Evolutionary conservation across 2,888 invertebrate genomes (phyloP), one percentile per base, ranked within the genome.

Genomic region (Nymphalis c-album): DNA sequence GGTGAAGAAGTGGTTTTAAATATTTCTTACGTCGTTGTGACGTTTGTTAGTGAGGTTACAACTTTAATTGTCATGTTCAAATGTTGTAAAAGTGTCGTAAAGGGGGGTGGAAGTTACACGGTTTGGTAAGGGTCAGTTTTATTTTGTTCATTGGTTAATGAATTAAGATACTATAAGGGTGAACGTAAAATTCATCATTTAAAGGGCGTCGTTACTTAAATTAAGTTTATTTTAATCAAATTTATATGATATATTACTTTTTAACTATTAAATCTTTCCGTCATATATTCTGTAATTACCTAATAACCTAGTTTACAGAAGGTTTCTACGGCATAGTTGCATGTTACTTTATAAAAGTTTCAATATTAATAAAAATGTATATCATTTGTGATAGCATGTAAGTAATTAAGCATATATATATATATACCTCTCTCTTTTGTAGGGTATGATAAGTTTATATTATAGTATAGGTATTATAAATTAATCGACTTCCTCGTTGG

Each of bases 61-160:
- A 65, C 62, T 13, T 13, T 40, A 40, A 63, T 64, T 62, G 62
- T 65, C 62, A 65, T 58, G 45, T 67, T 53, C 53, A 64, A 63
- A 60, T 61, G 65, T 62, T n/a, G 61, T 46, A 57, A 64, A 63
- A 63, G 46, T 50, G 61, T 50, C 58, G 58, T 67, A 67, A 62
- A 59, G 62, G 45, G 20, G 67, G 51, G 51, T 63, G 58, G 45
- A 46, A 48, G 45, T 60, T n/a, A n/a, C n/a, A n/a, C 45, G 57
- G 47, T 62, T 31, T 17, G 62, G 60, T 62, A 69, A 59, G 65
- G 61, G 58, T 65, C 62, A 64, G 59, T 57, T 47, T 61, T 62
- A 65, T 69, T 59, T 65, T 50, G 35, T 40, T 61, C 59, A 35
- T 40, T 59, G 59, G 62, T 53, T 60, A 69, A 68, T 68, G 64